These are phyloP conservation scores for Pseudanteris insignis DNA, from an alignment of 2,888 invertebrate genomes.

Conservation along the genomic window DNA sequence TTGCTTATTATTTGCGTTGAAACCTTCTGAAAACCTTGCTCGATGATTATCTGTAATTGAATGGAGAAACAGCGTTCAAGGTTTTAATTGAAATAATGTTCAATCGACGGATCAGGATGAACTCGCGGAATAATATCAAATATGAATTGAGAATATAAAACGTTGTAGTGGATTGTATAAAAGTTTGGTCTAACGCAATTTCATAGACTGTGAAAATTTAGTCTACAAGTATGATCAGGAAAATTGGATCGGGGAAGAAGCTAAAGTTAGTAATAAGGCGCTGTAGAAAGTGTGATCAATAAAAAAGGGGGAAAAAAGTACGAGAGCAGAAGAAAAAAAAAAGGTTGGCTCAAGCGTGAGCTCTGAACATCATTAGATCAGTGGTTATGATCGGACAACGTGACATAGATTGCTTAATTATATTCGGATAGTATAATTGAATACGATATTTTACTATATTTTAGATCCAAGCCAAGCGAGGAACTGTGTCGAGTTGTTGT, in stretches of 20 bases:
- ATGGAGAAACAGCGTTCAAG: slow-evolving; percentile 21
- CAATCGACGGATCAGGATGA: slow-evolving; percentile 14
- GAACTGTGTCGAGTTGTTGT: slow-evolving; percentile 8
- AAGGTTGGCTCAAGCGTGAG: neutral
- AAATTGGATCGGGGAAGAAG: slow-evolving; percentile 26
- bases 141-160: slow-evolving; percentile 27
- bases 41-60: slow-evolving; percentile 32
- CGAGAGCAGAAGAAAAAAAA: slow-evolving; percentile 35
- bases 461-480: neutral
- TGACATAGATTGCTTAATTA: slow-evolving; percentile 31
- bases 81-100: slow-evolving; percentile 34
- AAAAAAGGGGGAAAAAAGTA: slow-evolving; percentile 24
- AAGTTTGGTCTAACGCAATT: slow-evolving; percentile 24
- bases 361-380: slow-evolving; percentile 28
- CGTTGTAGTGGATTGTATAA: slow-evolving; percentile 29
- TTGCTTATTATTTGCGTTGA: slow-evolving; percentile 5
- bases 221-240: slow-evolving; percentile 31
- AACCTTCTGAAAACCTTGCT: slow-evolving; percentile 22
- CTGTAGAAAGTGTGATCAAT: slow-evolving; percentile 29
- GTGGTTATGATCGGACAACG: slow-evolving; percentile 27
- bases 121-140: slow-evolving; percentile 14
- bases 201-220: slow-evolving; percentile 33
- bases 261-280: slow-evolving; percentile 32
- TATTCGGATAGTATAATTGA: slow-evolving; percentile 14
- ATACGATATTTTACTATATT: slow-evolving; percentile 23